Percentiles rank a stretch among this genome's conserved stretches.
These are phyloP conservation scores for Champsocephalus esox DNA, from an alignment of 2,797 vertebrate genomes.

Conservation along the genomic window DNA sequence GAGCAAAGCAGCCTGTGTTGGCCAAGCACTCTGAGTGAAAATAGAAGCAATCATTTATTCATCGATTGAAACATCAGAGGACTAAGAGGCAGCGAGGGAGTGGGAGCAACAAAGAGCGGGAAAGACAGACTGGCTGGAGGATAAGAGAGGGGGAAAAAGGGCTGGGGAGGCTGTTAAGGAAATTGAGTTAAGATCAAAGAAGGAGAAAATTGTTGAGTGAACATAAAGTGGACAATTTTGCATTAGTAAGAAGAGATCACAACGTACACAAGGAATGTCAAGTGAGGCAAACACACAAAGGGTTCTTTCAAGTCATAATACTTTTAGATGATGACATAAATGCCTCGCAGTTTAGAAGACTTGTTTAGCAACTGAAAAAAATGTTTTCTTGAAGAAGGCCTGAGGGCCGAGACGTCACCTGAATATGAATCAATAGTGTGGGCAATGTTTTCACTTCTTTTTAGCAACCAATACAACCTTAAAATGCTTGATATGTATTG, in stretches of 20 bases:
- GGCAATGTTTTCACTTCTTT: too few species aligned
- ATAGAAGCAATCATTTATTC: conserved; percentile 88
- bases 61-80: conserved; percentile 86
- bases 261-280: background rate
- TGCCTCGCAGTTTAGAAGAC: background rate
- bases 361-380: background rate
- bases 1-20: conserved; percentile 66
- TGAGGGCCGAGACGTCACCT: too few species aligned
- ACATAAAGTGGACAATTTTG: conserved; percentile 48
- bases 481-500: background rate
- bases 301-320: conserved; percentile 4
- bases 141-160: conserved; percentile 30
- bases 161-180: conserved; percentile 16
- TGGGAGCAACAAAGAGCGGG: conserved; percentile 62
- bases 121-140: conserved; percentile 59
- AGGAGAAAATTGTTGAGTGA: conserved; percentile 39
- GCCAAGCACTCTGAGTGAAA: conserved; percentile 74
- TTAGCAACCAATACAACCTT: too few species aligned
- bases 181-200: conserved; percentile 52
- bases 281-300: background rate
- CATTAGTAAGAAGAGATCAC: conserved; percentile 28
- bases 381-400: too few species aligned
- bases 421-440: too few species aligned
- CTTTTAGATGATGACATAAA: background rate
- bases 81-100: conserved; percentile 65